Evolutionary conservation across 2,113 vertebrate species (phyloP).

Genomic region (Butorides virescens): DNA sequence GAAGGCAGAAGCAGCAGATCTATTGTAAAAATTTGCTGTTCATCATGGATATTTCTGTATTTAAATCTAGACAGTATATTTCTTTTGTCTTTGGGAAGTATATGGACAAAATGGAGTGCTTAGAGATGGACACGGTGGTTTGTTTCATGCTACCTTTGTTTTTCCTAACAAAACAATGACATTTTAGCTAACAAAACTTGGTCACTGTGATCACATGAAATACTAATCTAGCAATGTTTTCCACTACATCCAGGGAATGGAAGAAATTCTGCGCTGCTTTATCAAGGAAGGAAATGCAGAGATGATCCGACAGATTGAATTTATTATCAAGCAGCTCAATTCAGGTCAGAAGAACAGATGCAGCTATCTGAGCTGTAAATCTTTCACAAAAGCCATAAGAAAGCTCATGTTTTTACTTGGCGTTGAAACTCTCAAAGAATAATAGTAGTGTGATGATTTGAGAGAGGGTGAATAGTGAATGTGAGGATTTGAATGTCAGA

Average conservation of each 20-base stretch:
- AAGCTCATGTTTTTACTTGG: not conserved
- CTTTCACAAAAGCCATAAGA: not conserved
- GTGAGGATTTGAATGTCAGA: not conserved
- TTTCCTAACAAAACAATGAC: not conserved
- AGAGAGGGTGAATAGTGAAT: not conserved
- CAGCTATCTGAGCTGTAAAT: not conserved
- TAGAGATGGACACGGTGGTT: not conserved
- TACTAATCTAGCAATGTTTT: constrained; percentile 12
- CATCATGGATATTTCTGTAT: not conserved
- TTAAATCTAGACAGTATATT: not conserved
- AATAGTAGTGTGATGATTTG: not conserved
- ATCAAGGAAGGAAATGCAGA: constrained; percentile 88
- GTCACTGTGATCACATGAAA: not conserved
- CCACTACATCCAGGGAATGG: constrained; percentile 81
- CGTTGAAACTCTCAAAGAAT: not conserved
- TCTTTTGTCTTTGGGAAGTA: not conserved
- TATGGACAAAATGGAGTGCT: not conserved
- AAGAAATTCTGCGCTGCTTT: constrained; percentile 92
- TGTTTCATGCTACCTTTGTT: not conserved
- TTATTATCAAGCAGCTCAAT: constrained; percentile 91
- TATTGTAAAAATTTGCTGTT: not conserved
- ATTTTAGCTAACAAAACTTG: not conserved
- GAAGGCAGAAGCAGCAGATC: not conserved
- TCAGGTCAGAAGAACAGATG: constrained; percentile 78
- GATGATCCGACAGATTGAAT: constrained; percentile 91